These are phyloP conservation scores for Eretmochelys imbricata DNA, from an alignment of 2,113 vertebrate species.

Conservation along the genomic window DNA sequence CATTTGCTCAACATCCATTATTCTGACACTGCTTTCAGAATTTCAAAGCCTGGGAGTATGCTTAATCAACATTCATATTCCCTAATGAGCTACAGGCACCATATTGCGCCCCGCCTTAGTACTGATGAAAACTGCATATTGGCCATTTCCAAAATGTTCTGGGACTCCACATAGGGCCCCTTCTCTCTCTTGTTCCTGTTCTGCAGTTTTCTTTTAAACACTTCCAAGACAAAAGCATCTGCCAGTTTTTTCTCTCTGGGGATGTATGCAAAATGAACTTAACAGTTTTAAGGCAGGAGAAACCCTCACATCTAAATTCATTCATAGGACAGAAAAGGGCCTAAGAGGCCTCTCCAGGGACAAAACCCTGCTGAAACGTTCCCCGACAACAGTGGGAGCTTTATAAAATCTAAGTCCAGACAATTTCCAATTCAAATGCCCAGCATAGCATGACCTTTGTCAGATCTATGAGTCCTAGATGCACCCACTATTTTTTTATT, in stretches of 20 bases:
- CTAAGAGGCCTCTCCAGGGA: constrained; percentile 93
- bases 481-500: constrained; percentile 87
- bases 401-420: constrained; percentile 92
- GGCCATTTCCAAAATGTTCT: constrained; percentile 95
- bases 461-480: constrained; percentile 87
- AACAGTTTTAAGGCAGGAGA: constrained; percentile 92
- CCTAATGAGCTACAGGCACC: constrained; percentile 93
- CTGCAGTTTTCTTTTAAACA: constrained; percentile 89
- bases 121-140: constrained; percentile 99
- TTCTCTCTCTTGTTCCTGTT: constrained; percentile 85
- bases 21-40: constrained; percentile 99
- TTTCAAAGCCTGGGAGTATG: constrained; percentile 99
- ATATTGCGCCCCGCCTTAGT: constrained; percentile 98
- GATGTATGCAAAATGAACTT: constrained; percentile 92
- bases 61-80: constrained; percentile 99
- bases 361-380: constrained; percentile 91
- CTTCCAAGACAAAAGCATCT: constrained; percentile 95
- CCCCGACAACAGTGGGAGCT: constrained; percentile 90
- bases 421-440: constrained; percentile 99
- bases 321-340: constrained; percentile 95
- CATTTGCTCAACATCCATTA: constrained; percentile 99
- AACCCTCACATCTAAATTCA: constrained; percentile 98
- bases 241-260: constrained; percentile 88
- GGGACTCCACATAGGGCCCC: constrained; percentile 88
- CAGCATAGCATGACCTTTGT: constrained; percentile 93